Conservation (phyloP, 2,113 vertebrate genomes). For the Osmerus mordax region DNA sequence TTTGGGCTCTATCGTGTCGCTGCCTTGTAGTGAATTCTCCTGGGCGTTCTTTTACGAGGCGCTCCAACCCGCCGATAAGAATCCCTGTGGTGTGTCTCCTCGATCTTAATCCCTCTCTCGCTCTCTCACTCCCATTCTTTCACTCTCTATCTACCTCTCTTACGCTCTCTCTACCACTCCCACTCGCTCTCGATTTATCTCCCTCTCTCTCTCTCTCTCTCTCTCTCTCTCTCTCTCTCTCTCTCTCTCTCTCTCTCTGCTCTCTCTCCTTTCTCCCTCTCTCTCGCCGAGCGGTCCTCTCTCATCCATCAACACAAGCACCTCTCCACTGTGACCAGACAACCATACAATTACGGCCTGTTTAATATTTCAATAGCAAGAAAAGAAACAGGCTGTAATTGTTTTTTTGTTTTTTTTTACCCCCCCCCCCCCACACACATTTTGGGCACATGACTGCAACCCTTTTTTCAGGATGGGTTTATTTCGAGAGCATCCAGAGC, state of each 20-base stretch:
- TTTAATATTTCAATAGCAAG: constrained; percentile 49
- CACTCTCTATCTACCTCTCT: constrained; percentile 28
- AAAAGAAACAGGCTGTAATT: constrained; percentile 23
- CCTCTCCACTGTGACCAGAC: constrained; percentile 65
- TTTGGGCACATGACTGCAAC: constrained; percentile 49
- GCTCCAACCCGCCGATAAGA: constrained; percentile 60
- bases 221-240: constrained; percentile 14
- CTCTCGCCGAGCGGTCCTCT: constrained; percentile 52
- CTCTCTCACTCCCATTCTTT: constrained; percentile 33
- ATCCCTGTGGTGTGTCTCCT: constrained; percentile 67
- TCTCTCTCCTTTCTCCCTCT: constrained; percentile 19
- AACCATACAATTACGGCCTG: constrained; percentile 54
- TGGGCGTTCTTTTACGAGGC: constrained; percentile 42
- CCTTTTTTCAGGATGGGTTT: constrained; percentile 64
- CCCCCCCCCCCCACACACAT: neutral
- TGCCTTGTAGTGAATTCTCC: constrained; percentile 44
- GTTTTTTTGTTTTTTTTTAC: constrained; percentile 27
- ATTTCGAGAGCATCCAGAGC: constrained; percentile 57
- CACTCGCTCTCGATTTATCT: neutral
- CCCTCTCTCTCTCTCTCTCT: constrained; percentile 12
- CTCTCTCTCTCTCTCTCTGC: constrained; percentile 11
- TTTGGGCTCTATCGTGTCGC: constrained; percentile 53
- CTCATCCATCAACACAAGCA: constrained; percentile 68
- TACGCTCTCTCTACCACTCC: constrained; percentile 9
- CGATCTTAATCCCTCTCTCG: constrained; percentile 59